A percentile compares a stretch with the other conserved stretches of the same genome.
phyloP scores from a whole-genome alignment of 1,140 invertebrate genomes.

The Anadara kagoshimensis region DNA sequence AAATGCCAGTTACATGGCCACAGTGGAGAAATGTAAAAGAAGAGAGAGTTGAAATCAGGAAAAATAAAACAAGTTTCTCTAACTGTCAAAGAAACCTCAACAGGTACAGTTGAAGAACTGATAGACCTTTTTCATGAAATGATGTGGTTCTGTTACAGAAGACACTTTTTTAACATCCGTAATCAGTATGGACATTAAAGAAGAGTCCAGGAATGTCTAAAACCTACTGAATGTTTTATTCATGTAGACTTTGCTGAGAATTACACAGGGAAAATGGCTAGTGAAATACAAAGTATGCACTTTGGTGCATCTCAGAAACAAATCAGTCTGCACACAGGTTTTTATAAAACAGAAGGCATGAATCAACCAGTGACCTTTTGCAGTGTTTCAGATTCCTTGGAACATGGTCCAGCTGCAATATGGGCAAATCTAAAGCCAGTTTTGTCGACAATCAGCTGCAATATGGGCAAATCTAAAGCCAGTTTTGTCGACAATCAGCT shows the following conservation, averaged over 20 bases:
- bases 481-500: no score
- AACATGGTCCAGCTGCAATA: conserved; percentile 44
- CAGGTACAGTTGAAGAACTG: neutral
- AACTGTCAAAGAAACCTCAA: neutral
- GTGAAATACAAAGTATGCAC: conserved; percentile 44
- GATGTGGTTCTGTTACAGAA: conserved; percentile 15
- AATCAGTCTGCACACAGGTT: conserved; percentile 39
- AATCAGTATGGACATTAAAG: conserved; percentile 43
- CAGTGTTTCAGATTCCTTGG: conserved; percentile 36
- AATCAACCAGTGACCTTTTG: conserved; percentile 36
- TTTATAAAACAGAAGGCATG: neutral
- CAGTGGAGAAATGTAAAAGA: conserved; percentile 23
- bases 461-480: conserved; percentile 46
- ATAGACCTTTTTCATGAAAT: conserved; percentile 15
- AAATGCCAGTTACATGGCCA: no score
- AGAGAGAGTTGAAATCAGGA: conserved; percentile 20
- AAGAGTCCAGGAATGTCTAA: conserved; percentile 20
- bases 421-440: conserved; percentile 44
- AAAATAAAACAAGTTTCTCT: conserved; percentile 6
- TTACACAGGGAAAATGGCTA: neutral
- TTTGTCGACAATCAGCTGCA: no score
- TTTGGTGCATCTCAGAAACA: conserved; percentile 41
- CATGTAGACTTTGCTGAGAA: conserved; percentile 42
- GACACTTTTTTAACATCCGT: conserved; percentile 14
- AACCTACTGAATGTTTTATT: conserved; percentile 36